Evolutionary conservation across 1,140 invertebrate species (phyloP).

Genomic region (Pantala flavescens): DNA sequence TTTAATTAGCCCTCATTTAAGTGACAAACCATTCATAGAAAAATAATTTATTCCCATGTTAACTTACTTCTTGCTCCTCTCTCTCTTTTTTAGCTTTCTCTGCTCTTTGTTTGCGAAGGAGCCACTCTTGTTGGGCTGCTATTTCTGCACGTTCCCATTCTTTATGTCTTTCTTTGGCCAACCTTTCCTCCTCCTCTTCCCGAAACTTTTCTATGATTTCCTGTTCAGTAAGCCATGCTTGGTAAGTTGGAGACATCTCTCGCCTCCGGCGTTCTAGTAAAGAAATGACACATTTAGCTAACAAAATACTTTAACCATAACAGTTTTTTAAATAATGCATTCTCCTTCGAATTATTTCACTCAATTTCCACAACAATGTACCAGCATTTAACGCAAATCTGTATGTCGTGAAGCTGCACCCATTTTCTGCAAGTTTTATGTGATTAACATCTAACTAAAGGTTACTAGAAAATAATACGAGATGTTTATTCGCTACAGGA

Average conservation of each 20-base stretch:
- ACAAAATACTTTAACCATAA: background rate
- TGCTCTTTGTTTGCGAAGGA: conserved; percentile 38
- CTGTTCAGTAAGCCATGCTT: conserved; percentile 36
- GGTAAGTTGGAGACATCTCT: conserved; percentile 33
- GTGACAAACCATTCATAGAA: too few species aligned
- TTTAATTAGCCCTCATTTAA: conserved; percentile 20
- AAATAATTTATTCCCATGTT: too few species aligned
- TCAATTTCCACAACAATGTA: too few species aligned
- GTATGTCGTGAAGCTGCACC: too few species aligned
- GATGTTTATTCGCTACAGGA: too few species aligned
- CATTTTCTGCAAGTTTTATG: too few species aligned
- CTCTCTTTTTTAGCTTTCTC: conserved; percentile 37
- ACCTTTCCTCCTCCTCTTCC: conserved; percentile 34
- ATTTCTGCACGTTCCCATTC: conserved; percentile 39
- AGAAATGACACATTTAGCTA: background rate
- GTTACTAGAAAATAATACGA: too few species aligned
- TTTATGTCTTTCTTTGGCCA: conserved; percentile 37
- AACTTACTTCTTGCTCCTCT: conserved; percentile 37
- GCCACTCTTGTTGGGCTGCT: conserved; percentile 42
- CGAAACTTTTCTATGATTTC: conserved; percentile 33
- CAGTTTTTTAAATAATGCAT: too few species aligned
- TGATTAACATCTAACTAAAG: too few species aligned
- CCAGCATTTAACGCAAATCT: too few species aligned
- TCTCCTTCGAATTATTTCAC: too few species aligned
- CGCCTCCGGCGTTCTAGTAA: conserved; percentile 27